Percentiles rank a stretch among this genome's conserved stretches.
These are phyloP conservation scores for Nasonia giraulti DNA, from an alignment of 1,140 invertebrate species.

Conservation along the genomic window DNA sequence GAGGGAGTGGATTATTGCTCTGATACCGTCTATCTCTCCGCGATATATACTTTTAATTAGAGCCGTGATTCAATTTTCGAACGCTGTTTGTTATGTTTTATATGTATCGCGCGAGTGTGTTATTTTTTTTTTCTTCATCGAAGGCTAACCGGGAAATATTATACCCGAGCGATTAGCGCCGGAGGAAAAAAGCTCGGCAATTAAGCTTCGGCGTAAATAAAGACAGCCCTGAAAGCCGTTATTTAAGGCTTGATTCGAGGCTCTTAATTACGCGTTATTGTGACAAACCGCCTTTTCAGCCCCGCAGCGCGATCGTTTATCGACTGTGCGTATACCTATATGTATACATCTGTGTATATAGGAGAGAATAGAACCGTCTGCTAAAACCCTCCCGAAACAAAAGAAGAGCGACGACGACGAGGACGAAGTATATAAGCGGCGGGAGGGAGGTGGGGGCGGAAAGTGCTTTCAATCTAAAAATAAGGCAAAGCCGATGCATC, in stretches of 20 bases:
- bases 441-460: not conserved
- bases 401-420: not conserved
- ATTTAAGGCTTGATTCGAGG: constrained; percentile 29
- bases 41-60: not conserved
- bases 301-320: not conserved
- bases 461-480: constrained; percentile 27
- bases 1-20: not conserved
- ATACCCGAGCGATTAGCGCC: not conserved
- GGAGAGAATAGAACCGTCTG: not conserved
- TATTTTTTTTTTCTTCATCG: no score
- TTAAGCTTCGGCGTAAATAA: constrained; percentile 37
- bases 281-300: constrained; percentile 27
- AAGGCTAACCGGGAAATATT: not conserved
- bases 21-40: not conserved
- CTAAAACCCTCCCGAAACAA: not conserved
- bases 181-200: constrained; percentile 54
- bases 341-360: not conserved
- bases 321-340: no score
- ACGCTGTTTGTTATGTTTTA: not conserved
- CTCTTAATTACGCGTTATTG: constrained; percentile 46
- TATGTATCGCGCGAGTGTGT: not conserved
- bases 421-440: not conserved
- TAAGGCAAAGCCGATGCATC: constrained; percentile 25
- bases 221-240: constrained; percentile 6
- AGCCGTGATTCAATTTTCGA: not conserved